phyloP scores from a whole-genome alignment of 2,113 vertebrate genomes.

The Felis chaus region DNA sequence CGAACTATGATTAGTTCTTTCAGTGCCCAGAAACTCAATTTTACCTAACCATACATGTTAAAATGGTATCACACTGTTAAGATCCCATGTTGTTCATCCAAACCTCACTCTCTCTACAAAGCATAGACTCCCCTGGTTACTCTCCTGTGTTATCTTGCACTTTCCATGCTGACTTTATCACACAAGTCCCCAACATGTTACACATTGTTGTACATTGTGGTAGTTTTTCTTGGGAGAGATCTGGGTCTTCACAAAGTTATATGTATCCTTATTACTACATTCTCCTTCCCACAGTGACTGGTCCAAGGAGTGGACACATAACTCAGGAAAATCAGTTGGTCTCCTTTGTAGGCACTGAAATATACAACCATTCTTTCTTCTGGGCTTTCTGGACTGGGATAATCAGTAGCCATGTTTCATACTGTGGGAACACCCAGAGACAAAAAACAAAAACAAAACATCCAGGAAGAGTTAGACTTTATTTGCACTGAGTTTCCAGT shows the following conservation, averaged over 20 bases:
- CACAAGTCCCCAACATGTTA: neutral
- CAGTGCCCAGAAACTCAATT: neutral
- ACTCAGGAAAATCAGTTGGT: neutral
- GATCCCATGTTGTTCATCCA: neutral
- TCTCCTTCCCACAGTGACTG: neutral
- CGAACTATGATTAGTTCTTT: neutral
- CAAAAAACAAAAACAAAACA: neutral
- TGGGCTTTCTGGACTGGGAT: neutral
- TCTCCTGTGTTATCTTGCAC: neutral
- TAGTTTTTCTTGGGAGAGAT: neutral
- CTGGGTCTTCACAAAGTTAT: neutral
- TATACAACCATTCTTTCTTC: neutral
- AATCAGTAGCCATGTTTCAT: neutral
- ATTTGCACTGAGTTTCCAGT: neutral
- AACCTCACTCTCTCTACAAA: neutral
- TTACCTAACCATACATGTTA: neutral
- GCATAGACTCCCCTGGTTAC: neutral
- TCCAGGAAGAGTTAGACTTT: neutral
- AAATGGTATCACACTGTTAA: neutral
- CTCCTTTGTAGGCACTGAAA: neutral
- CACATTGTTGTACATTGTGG: neutral
- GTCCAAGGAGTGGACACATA: neutral
- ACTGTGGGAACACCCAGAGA: neutral
- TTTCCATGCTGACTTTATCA: neutral
- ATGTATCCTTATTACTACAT: neutral